phyloP scores from a whole-genome alignment of 2,888 invertebrate species.

The Hoplodrina ambigua region DNA sequence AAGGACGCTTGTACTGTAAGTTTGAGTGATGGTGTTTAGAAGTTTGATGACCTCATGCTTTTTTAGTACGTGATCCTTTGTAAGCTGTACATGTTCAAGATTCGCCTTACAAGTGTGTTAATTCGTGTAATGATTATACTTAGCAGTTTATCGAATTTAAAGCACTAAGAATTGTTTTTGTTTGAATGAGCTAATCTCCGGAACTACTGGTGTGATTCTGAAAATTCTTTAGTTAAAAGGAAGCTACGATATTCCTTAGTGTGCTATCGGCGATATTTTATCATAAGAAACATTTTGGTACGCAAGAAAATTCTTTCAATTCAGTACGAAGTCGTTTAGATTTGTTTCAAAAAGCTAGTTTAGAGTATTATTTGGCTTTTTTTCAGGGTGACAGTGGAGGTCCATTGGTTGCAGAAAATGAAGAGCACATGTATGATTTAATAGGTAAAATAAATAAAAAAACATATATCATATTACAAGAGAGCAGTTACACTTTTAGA shows the following conservation, averaged over 20 bases:
- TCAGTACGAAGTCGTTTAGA: too few relatives aligned
- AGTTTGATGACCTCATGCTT: background rate
- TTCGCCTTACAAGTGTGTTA: background rate
- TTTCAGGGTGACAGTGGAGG: constrained; percentile 94
- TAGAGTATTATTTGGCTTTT: background rate
- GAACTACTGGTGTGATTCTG: too few relatives aligned
- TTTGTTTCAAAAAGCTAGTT: too few relatives aligned
- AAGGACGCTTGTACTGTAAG: constrained; percentile 95
- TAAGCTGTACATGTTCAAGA: background rate
- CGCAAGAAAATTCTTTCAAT: too few relatives aligned
- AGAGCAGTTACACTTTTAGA: too few relatives aligned
- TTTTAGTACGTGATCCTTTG: background rate
- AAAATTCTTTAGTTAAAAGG: too few relatives aligned
- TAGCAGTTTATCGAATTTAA: background rate
- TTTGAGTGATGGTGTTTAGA: constrained; percentile 6
- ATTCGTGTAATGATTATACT: background rate
- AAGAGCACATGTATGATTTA: constrained; percentile 93
- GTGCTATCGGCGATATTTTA: too few relatives aligned
- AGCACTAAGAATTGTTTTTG: too few relatives aligned
- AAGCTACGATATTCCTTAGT: too few relatives aligned
- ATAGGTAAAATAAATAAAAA: constrained; percentile 91
- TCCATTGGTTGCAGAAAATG: constrained; percentile 92
- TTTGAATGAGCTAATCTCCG: too few relatives aligned
- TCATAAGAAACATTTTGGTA: too few relatives aligned
- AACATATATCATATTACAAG: too few relatives aligned